A percentile compares a stretch with the other conserved stretches of the same genome.
These are phyloP conservation scores for Amblyjoppa proteus DNA, from an alignment of 2,888 invertebrate species.

Conservation along the genomic window DNA sequence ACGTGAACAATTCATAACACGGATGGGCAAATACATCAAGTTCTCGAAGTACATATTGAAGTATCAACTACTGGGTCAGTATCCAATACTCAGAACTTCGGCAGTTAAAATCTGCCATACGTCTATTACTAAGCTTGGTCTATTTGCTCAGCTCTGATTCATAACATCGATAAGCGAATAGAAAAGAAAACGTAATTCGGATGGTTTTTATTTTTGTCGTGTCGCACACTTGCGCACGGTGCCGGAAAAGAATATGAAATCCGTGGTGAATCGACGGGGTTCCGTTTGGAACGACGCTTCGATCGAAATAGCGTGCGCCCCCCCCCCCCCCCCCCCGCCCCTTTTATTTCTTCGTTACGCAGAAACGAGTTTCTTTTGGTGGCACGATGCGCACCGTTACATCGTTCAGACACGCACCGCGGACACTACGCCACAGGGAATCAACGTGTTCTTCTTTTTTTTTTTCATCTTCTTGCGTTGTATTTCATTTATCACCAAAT, in stretches of 20 bases:
- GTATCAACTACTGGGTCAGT: too few species aligned
- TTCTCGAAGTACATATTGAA: too few species aligned
- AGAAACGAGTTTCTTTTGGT: slow-evolving; percentile 53
- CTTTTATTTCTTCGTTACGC: slow-evolving; percentile 14
- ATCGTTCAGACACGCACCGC: slow-evolving; percentile 41
- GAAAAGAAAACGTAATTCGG: neutral
- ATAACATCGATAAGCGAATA: neutral
- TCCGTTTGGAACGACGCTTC: slow-evolving; percentile 32
- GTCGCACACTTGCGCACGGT: slow-evolving; percentile 11
- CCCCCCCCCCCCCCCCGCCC: neutral
- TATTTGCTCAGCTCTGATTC: neutral
- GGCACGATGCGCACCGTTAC: slow-evolving; percentile 41
- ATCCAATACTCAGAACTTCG: too few species aligned
- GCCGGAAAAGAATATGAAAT: slow-evolving; percentile 20
- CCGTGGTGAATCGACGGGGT: slow-evolving; percentile 43
- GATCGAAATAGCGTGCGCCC: slow-evolving; percentile 28
- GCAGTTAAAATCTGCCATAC: too few species aligned
- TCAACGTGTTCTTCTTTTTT: slow-evolving; percentile 22
- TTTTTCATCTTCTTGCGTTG: slow-evolving; percentile 7
- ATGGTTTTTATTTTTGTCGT: slow-evolving; percentile 19
- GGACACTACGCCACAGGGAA: slow-evolving; percentile 12
- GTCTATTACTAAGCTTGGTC: too few species aligned
- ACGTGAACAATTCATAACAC: neutral
- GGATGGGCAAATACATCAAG: neutral
- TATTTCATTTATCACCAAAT: neutral